Conservation (phyloP, 92 coral and sea anemone genomes). For the Anthopleura xanthogrammica region DNA sequence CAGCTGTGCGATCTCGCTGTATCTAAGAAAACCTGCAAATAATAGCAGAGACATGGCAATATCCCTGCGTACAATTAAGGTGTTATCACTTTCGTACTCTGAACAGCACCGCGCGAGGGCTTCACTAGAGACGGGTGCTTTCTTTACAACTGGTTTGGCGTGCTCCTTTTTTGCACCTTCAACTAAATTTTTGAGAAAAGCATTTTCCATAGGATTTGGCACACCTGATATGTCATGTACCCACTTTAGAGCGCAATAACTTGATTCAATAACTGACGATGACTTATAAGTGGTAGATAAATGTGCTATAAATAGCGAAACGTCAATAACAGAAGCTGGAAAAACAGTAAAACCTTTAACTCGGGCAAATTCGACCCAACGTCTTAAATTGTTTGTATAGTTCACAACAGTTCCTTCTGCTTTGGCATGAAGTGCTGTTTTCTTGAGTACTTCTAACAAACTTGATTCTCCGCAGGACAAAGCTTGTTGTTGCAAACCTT, state of each 20-base stretch:
- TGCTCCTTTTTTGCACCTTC: conserved; percentile 49
- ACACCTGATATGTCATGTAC: conserved; percentile 37
- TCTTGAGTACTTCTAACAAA: conserved; percentile 2
- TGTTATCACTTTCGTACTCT: too few relatives aligned
- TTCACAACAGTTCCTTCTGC: conserved; percentile 55
- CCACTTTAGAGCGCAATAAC: conserved; percentile 38
- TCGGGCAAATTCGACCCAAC: conserved; percentile 43
- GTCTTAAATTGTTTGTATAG: conserved; percentile 29
- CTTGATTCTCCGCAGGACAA: neutral
- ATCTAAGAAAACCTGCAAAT: conserved; percentile 53
- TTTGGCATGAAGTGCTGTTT: conserved; percentile 23
- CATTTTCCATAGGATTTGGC: conserved; percentile 33
- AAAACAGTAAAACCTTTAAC: conserved; percentile 35
- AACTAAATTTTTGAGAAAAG: conserved; percentile 33
- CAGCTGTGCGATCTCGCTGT: conserved; percentile 41
- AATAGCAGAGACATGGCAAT: too few relatives aligned
- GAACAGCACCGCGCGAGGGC: conserved; percentile 41
- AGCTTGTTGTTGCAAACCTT: too few relatives aligned
- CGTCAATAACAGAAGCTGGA: conserved; percentile 33
- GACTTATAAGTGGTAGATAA: conserved; percentile 4
- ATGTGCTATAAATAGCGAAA: conserved; percentile 12
- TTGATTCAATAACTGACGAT: conserved; percentile 24
- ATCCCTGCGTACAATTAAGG: too few relatives aligned
- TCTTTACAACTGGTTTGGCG: conserved; percentile 44
- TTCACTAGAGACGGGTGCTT: conserved; percentile 30